Evolutionary conservation across 2,797 vertebrate genomes (phyloP).

Genomic region (Coracias cyanogaster): DNA sequence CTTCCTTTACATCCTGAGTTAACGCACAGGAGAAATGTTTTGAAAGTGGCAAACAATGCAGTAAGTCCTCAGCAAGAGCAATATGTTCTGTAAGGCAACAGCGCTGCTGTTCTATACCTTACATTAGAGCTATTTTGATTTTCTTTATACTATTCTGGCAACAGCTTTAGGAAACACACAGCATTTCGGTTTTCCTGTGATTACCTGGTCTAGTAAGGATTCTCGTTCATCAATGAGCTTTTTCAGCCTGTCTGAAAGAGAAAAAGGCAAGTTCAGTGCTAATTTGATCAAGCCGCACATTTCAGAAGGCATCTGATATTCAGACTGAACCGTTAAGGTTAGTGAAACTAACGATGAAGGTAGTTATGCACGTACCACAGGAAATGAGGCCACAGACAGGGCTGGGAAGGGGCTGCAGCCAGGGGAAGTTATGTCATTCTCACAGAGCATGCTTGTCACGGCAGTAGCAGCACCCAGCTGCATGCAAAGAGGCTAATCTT

Average conservation of each 20-base stretch:
- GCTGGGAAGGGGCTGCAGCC: constrained; percentile 80
- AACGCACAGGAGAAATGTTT: neutral
- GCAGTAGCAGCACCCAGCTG: constrained; percentile 75
- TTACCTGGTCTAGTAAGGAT: constrained; percentile 89
- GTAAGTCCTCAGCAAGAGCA: neutral
- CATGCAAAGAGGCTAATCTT: constrained; percentile 92
- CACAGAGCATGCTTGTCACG: constrained; percentile 78
- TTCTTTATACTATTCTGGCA: neutral
- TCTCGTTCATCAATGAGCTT: constrained; percentile 90
- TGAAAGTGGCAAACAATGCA: neutral
- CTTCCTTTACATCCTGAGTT: neutral
- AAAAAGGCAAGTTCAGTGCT: constrained; percentile 42
- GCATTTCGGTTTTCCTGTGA: neutral
- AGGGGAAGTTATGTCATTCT: constrained; percentile 70
- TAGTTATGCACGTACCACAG: constrained; percentile 86
- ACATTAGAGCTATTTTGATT: rapidly evolving
- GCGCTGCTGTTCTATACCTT: neutral
- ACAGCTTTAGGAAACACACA: neutral
- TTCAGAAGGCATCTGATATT: neutral
- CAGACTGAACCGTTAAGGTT: constrained; percentile 6
- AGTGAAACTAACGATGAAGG: constrained; percentile 65
- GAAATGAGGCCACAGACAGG: constrained; percentile 81
- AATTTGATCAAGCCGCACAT: rapidly evolving
- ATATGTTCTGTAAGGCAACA: neutral
- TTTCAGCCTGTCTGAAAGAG: constrained; percentile 89